These are phyloP conservation scores for Ploceus nigricollis DNA, from an alignment of 2,113 vertebrate species.

Conservation along the genomic window DNA sequence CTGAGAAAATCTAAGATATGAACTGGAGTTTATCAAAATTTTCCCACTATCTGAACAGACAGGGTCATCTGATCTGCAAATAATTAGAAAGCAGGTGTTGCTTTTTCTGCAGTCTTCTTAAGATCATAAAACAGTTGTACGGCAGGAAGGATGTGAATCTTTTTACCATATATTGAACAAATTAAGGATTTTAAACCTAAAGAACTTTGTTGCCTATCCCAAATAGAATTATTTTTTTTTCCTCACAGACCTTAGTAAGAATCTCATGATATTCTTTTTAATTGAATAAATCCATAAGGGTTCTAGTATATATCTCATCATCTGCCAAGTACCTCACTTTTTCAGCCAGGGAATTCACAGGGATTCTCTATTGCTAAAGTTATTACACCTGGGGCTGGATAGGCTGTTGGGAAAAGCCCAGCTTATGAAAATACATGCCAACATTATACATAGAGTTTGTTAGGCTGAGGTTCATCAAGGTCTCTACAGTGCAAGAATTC, in stretches of 20 bases:
- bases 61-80: background rate
- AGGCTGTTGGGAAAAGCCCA: background rate
- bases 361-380: background rate
- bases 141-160: background rate
- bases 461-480: background rate
- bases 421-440: background rate
- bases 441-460: background rate
- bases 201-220: background rate
- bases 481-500: background rate
- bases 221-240: background rate
- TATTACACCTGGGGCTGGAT: background rate
- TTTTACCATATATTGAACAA: background rate
- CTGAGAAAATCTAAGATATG: background rate
- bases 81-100: background rate
- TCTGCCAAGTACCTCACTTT: background rate
- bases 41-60: background rate
- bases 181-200: background rate
- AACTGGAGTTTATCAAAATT: background rate
- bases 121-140: background rate
- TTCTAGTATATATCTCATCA: background rate
- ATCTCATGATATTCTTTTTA: background rate
- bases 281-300: slow-evolving; percentile 33
- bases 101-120: background rate
- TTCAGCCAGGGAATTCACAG: background rate
- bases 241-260: background rate